phyloP scores from a whole-genome alignment of 2,113 vertebrate species.

The Pyrgilauda ruficollis region DNA sequence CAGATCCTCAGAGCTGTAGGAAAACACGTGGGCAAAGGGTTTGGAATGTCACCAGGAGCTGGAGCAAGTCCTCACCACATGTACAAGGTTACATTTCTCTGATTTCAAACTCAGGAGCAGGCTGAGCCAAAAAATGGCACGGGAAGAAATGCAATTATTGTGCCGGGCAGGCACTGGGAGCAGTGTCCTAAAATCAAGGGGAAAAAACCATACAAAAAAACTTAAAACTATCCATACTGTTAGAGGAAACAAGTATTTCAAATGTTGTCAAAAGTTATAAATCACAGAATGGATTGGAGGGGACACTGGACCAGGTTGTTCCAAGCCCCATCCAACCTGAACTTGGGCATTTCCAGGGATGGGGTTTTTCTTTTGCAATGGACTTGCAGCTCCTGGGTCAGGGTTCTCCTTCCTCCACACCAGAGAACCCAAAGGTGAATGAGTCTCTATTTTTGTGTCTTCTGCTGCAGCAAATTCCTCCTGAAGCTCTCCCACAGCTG shows the following conservation, averaged over 20 bases:
- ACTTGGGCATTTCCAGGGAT: background rate
- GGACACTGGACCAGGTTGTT: background rate
- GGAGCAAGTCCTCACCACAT: background rate
- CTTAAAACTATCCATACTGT: background rate
- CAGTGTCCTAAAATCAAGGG: background rate
- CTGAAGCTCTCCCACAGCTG: background rate
- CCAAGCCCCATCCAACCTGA: background rate
- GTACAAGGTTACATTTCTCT: background rate
- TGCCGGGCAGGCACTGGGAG: background rate
- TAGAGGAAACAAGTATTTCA: background rate
- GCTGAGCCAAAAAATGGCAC: background rate
- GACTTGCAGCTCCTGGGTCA: background rate
- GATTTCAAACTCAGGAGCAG: background rate
- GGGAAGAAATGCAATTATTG: background rate
- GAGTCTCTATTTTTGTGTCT: background rate
- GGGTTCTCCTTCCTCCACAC: background rate
- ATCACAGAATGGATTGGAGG: background rate
- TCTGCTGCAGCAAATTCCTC: background rate
- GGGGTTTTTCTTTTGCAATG: background rate
- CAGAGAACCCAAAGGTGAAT: background rate
- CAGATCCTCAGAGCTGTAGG: background rate
- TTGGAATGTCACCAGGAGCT: background rate
- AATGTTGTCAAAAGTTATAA: background rate
- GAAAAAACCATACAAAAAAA: background rate
- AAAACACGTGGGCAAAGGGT: rapidly evolving